These are phyloP conservation scores for Apis cerana DNA, from an alignment of 1,140 invertebrate species.

Conservation along the genomic window DNA sequence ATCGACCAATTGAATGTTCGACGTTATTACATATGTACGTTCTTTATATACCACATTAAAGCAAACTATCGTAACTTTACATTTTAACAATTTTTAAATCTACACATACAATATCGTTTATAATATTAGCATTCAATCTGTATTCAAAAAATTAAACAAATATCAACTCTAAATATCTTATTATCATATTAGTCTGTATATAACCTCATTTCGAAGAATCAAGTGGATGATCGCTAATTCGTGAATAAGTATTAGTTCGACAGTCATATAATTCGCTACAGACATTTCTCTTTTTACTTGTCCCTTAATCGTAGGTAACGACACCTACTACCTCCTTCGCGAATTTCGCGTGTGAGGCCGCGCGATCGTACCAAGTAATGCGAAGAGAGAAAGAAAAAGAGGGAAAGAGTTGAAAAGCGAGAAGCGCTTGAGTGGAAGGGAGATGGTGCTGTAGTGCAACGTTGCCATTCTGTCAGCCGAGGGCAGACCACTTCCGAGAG, in stretches of 20 bases:
- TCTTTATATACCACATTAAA: neutral
- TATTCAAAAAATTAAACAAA: neutral
- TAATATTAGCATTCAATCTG: neutral
- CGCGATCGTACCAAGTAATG: slow-evolving; percentile 45
- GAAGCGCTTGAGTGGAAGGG: neutral
- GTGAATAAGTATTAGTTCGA: slow-evolving; percentile 25
- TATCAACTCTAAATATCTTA: neutral
- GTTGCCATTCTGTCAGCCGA: slow-evolving; percentile 40
- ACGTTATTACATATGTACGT: neutral
- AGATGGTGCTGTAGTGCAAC: slow-evolving; percentile 26
- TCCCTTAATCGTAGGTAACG: slow-evolving; percentile 61
- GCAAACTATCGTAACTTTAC: no score
- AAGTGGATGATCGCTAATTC: neutral
- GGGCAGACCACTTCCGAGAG: slow-evolving; percentile 57
- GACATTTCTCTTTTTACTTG: slow-evolving; percentile 54
- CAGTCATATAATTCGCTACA: slow-evolving; percentile 51
- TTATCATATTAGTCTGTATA: slow-evolving; percentile 1
- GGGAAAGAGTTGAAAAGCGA: slow-evolving; percentile 29
- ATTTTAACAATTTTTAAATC: neutral
- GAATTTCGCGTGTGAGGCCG: slow-evolving; percentile 49
- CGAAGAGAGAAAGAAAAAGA: slow-evolving; percentile 32
- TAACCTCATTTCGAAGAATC: slow-evolving; percentile 10
- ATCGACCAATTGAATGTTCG: neutral
- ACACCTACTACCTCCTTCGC: slow-evolving; percentile 64
- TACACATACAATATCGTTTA: neutral